These are phyloP conservation scores for Henricia sp. DNA, from an alignment of 53 echinoderm and acorn worm genomes.

Conservation along the genomic window DNA sequence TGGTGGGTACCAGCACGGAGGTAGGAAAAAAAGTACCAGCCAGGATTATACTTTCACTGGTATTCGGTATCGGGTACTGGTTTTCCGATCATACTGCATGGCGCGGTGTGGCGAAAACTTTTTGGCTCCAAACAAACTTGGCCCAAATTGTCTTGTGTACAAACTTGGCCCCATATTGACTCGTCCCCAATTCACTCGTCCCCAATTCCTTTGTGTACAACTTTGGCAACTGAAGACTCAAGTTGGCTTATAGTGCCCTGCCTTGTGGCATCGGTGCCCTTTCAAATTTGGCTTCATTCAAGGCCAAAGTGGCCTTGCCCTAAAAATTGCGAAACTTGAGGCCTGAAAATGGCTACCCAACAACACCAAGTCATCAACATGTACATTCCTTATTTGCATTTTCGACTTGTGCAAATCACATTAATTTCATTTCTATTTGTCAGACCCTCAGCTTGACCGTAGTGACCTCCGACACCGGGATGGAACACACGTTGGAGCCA, in stretches of 20 bases:
- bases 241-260: conserved; percentile 24
- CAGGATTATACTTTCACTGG: no score
- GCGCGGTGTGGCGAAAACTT: no score
- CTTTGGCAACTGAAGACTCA: no score
- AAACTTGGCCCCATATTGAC: no score
- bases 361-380: not conserved
- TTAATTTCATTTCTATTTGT: not conserved
- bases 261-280: conserved; percentile 4
- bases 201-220: no score
- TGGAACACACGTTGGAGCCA: conserved; percentile 60
- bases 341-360: not conserved
- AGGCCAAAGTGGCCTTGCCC: not conserved
- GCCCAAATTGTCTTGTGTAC: no score
- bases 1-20: no score
- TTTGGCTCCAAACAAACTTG: no score
- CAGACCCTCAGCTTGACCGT: conserved; percentile 86
- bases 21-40: no score
- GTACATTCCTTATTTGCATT: not conserved
- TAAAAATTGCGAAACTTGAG: not conserved
- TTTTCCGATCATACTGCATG: no score
- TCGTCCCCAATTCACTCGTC: no score
- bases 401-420: not conserved
- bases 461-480: conserved; percentile 77
- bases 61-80: no score
- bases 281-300: not conserved